Evolutionary conservation across 2,797 vertebrate genomes (phyloP).

Genomic region (Hafferia zeledoni): DNA sequence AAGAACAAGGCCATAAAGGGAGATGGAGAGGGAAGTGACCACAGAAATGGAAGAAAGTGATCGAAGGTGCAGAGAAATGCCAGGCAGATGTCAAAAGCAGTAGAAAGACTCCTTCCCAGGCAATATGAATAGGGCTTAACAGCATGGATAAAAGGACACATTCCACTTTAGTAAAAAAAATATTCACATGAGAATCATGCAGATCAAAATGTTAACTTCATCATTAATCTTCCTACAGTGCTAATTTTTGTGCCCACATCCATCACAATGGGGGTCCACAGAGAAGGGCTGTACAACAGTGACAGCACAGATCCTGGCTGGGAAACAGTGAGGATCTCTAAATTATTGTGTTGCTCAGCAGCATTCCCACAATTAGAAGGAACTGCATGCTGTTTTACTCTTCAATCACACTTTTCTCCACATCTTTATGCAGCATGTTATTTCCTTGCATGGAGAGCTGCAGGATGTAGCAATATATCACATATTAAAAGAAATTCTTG

Average conservation of each 20-base stretch:
- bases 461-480: neutral
- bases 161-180: neutral
- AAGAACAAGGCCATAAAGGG: neutral
- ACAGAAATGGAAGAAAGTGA: neutral
- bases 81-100: neutral
- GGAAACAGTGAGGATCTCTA: neutral
- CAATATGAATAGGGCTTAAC: neutral
- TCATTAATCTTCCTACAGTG: neutral
- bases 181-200: neutral
- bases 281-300: neutral
- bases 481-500: neutral
- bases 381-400: neutral
- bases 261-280: fast-evolving
- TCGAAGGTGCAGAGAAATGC: neutral
- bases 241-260: neutral
- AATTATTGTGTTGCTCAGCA: neutral
- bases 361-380: too few relatives aligned
- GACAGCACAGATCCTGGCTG: neutral
- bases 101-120: neutral
- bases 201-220: neutral
- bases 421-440: neutral
- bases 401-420: neutral
- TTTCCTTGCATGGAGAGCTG: neutral
- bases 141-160: neutral
- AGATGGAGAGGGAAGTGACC: neutral